A percentile compares a stretch with the other conserved stretches of the same genome.
phyloP scores from a whole-genome alignment of 2,888 invertebrate genomes.

The Ormyrus nitidulus region DNA sequence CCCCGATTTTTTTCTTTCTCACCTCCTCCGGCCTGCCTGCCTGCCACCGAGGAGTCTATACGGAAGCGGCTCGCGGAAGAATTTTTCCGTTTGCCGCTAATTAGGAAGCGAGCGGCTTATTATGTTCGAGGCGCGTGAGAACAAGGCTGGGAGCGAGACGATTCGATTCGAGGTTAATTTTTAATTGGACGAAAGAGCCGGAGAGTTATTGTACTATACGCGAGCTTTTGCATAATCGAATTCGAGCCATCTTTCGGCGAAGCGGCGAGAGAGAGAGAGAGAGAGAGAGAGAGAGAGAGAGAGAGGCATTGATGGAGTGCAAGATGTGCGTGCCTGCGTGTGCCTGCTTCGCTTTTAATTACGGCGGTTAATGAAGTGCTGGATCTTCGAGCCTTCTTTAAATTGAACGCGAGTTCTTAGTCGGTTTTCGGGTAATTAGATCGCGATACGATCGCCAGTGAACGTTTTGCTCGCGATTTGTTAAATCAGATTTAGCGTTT shows the following conservation, averaged over 20 bases:
- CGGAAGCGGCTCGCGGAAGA: constrained; percentile 4
- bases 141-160: constrained; percentile 67
- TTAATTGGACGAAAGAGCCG: constrained; percentile 22
- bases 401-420: too few relatives aligned
- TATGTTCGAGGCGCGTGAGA: constrained; percentile 66
- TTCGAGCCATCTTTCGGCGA: background rate
- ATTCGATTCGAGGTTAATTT: constrained; percentile 58
- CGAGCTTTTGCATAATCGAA: constrained; percentile 35
- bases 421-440: too few relatives aligned
- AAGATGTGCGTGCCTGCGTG: too few relatives aligned
- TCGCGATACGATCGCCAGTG: too few relatives aligned
- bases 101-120: background rate
- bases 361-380: too few relatives aligned
- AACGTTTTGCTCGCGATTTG: too few relatives aligned
- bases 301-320: too few relatives aligned
- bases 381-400: too few relatives aligned
- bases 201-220: background rate
- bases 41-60: background rate
- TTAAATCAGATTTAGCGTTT: too few relatives aligned
- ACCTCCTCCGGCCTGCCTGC: background rate
- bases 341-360: too few relatives aligned
- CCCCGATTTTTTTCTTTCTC: constrained; percentile 19
- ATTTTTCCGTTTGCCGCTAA: constrained; percentile 28
- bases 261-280: too few relatives aligned
- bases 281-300: too few relatives aligned